Evolutionary conservation across 2,113 vertebrate species (phyloP), one percentile per base, ranked within the genome.

Genomic region (Brachionichthys hirsutus): DNA sequence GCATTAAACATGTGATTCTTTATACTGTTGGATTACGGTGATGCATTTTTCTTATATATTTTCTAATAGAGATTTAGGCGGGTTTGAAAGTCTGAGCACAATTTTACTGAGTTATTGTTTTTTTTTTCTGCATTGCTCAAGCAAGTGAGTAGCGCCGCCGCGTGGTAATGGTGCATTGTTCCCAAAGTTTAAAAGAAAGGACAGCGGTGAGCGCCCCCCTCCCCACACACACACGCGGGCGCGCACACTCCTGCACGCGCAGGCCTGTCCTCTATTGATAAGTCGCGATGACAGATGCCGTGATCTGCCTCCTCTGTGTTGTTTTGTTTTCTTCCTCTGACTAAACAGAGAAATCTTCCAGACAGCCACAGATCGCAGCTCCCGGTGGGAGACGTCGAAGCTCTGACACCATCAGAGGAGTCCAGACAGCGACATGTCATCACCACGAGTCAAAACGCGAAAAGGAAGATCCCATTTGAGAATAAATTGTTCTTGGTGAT

Each of bases 121-220:
- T n/a, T n/a, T n/a, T n/a, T 7, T 59, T 9, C 15, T 13, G 24
- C 10, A 36, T 16, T 19, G 24, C 22, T 64, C 52, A 52, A 44
- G 46, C 61, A 59, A 62, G 60, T n/a, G 48, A 54, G 14, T 71
- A 80, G 87, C 82, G 85, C 84, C 87, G 50, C 79, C 72, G 4
- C 44, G 87, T 83, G 87, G 85, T 47, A 40, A 24, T 16, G 18
- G 12, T 17, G 46, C 19, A 12, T 14, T 10, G 1, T 36, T 9
- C 52, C 16, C 14, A 34, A 50, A 44, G 1, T 6, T 22, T 18
- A 61, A 42, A n/a, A 44, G 30, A 55, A 60, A 34, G n/a, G 2
- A 0, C 7, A 15, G 5, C 2, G 24, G 7, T 12, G 9, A 16
- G 6, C 19, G 12, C 9, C 10, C 1, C 20, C 15, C 15, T 0